Evolutionary conservation across 2,888 invertebrate genomes (phyloP).

Genomic region (Sepioteuthis lessoniana): DNA sequence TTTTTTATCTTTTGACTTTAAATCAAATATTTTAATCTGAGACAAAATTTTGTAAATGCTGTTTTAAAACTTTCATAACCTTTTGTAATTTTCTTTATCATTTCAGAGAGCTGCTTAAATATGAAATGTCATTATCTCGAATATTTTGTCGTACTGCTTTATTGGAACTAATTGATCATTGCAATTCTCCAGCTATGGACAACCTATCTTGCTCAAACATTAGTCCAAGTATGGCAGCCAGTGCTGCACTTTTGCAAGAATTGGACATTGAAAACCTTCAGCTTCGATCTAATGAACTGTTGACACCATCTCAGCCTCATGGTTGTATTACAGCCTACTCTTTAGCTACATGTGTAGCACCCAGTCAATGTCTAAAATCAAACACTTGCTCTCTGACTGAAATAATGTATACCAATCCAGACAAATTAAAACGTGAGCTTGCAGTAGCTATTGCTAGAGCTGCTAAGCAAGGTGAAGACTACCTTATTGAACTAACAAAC

Average conservation of each 20-base stretch:
- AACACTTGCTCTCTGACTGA: slow-evolving; percentile 67
- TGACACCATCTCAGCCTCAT: slow-evolving; percentile 67
- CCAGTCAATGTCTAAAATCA: slow-evolving; percentile 65
- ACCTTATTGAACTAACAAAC: slow-evolving; percentile 73
- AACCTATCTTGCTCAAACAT: slow-evolving; percentile 63
- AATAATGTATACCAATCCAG: slow-evolving; percentile 69
- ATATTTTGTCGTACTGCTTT: slow-evolving; percentile 73
- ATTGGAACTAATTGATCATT: slow-evolving; percentile 71
- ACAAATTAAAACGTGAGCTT: slow-evolving; percentile 69
- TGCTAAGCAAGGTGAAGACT: slow-evolving; percentile 74
- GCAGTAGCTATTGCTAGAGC: slow-evolving; percentile 72
- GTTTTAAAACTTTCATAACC: neutral
- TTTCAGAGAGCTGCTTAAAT: slow-evolving; percentile 70
- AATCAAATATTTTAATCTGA: neutral
- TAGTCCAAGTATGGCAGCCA: slow-evolving; percentile 70
- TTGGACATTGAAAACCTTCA: slow-evolving; percentile 75
- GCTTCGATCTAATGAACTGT: slow-evolving; percentile 72
- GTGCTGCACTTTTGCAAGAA: slow-evolving; percentile 71
- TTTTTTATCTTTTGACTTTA: neutral
- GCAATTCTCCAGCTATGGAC: slow-evolving; percentile 72
- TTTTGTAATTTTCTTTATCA: slow-evolving; percentile 44
- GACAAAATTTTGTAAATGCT: neutral
- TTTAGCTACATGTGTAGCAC: slow-evolving; percentile 60
- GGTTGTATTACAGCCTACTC: slow-evolving; percentile 66
- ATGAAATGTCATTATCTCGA: slow-evolving; percentile 70